Evolutionary conservation across 2,113 vertebrate species (phyloP).

Genomic region (Gnathonemus longibarbis): DNA sequence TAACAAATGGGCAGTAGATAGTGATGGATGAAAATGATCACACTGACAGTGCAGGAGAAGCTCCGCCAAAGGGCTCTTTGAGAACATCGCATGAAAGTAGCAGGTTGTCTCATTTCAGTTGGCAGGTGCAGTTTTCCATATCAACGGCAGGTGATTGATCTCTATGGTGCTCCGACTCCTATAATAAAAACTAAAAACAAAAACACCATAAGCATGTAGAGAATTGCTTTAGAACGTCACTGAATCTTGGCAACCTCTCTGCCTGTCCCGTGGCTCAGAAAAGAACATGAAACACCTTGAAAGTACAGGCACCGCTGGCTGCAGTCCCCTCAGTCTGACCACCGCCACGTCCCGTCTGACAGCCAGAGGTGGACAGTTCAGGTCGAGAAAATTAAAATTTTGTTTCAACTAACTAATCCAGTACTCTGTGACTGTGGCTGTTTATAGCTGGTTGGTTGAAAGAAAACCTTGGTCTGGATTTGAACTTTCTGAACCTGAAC

Average conservation of each 20-base stretch:
- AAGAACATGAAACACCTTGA: background rate
- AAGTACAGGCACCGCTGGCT: background rate
- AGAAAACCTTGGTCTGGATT: too few species aligned
- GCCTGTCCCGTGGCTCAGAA: background rate
- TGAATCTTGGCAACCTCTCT: background rate
- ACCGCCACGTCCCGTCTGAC: too few species aligned
- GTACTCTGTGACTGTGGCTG: background rate
- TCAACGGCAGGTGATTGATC: background rate
- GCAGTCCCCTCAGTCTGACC: background rate
- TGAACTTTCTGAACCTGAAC: too few species aligned
- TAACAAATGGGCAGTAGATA: background rate
- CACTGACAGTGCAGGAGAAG: background rate
- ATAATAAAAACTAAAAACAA: background rate
- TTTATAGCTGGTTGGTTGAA: background rate
- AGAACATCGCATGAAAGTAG: background rate
- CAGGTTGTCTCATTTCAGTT: background rate
- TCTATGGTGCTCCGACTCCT: background rate
- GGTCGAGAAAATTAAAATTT: too few species aligned
- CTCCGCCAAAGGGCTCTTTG: background rate
- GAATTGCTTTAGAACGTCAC: background rate
- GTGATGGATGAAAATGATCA: background rate
- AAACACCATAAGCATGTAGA: background rate
- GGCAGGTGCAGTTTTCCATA: background rate
- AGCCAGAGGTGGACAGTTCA: background rate
- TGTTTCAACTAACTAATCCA: background rate